Conservation (phyloP, 1,140 invertebrate species). For the Anthonomus grandis region DNA sequence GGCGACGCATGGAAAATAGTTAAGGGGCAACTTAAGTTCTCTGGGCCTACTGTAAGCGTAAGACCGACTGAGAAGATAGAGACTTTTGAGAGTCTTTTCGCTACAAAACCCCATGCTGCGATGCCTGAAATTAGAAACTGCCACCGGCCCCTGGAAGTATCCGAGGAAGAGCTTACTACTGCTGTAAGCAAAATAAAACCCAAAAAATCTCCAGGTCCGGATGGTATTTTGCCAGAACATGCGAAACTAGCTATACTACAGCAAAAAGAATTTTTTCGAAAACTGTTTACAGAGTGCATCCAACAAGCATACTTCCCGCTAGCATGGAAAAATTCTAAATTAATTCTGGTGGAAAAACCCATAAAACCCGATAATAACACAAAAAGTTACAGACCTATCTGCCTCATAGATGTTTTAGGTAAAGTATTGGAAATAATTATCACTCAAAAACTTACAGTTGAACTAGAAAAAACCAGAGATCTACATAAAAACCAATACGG, state of each 20-base stretch:
- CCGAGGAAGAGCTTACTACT: constrained; percentile 21
- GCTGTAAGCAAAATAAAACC: constrained; percentile 12
- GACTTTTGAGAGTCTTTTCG: no score
- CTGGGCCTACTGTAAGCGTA: no score
- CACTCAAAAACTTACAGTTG: constrained; percentile 1
- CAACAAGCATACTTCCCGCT: constrained; percentile 3
- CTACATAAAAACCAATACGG: constrained; percentile 5
- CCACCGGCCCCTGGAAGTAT: no score
- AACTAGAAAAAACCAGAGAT: constrained; percentile 4
- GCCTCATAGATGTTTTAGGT: constrained; percentile 5
- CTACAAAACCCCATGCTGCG: no score
- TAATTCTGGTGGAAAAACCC: constrained; percentile 11
- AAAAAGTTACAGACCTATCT: constrained; percentile 20
- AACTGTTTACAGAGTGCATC: neutral
- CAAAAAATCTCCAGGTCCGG: constrained; percentile 33
- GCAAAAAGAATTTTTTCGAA: neutral
- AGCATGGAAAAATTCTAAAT: constrained; percentile 11
- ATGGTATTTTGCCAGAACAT: constrained; percentile 26
- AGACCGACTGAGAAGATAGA: no score
- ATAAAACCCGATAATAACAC: no score
- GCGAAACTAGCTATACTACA: neutral
- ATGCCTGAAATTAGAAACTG: no score
- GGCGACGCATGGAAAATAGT: no score
- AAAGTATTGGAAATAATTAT: constrained; percentile 21
- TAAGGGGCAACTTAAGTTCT: no score